phyloP scores from a whole-genome alignment of 30 jellyfish, hydroid and myxozoan species.

The Catostylus mosaicus region DNA sequence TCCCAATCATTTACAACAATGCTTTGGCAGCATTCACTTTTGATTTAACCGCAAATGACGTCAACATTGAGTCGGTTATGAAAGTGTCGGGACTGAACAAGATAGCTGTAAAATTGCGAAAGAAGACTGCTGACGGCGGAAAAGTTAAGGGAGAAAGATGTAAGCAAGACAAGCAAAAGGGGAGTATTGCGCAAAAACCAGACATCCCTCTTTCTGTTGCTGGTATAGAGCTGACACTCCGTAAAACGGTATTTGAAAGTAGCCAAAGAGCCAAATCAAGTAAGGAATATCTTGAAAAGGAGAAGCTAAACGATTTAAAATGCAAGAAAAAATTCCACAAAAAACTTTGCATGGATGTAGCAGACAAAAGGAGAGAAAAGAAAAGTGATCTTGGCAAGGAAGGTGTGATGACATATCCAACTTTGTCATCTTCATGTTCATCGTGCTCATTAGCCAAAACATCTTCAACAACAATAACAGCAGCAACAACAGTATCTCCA shows the following conservation, averaged over 20 bases:
- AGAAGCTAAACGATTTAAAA: background rate
- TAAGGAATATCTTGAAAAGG: background rate
- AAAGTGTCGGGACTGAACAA: slow-evolving; percentile 35
- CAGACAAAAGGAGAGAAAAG: background rate
- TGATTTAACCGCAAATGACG: slow-evolving; percentile 29
- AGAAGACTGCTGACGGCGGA: background rate
- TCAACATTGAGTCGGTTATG: slow-evolving; percentile 42
- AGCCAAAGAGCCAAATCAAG: background rate
- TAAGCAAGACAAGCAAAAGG: background rate
- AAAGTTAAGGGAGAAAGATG: background rate
- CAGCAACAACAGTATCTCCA: background rate
- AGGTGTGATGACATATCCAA: background rate
- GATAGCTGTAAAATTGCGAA: slow-evolving; percentile 26
- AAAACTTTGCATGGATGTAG: background rate
- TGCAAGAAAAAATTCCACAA: background rate
- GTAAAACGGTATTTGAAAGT: slow-evolving; percentile 22
- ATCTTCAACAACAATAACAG: background rate
- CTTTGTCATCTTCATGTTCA: background rate
- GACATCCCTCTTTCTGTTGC: slow-evolving; percentile 46
- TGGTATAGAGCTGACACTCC: slow-evolving; percentile 36
- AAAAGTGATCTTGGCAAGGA: background rate
- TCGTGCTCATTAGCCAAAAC: background rate
- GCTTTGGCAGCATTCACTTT: slow-evolving; percentile 40
- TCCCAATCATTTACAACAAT: slow-evolving; percentile 29
- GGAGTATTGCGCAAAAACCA: background rate